Evolutionary conservation across 2,888 invertebrate genomes (phyloP), one percentile per base, ranked within the genome.

Genomic region (Brachylomia viminalis): DNA sequence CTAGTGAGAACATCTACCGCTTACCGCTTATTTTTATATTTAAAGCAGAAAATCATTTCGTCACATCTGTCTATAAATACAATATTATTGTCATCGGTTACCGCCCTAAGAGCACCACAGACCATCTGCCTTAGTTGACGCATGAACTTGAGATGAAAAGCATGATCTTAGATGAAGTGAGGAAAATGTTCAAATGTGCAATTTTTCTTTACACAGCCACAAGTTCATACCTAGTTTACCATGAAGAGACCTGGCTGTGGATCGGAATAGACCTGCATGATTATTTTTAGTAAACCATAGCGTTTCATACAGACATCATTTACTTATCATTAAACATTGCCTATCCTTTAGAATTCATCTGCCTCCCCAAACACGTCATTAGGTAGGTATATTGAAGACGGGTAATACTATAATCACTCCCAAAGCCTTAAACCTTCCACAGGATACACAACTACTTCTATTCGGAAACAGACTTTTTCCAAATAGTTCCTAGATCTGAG

Each of bases 401-500:
- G 54, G 13, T 6, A 20, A 6, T 64, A 45, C 52, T 52, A 23
- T 30, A 1, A 42, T 65, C 23, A 64, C 20, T 7, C n/a, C 15
- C 3, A 11, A 11, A 64, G 66, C 15, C 17, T 17, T 23, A 54
- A 17, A 17, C 27, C 27, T 45, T 74, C 27, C 27, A 52, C 17
- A 65, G 23, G 45, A 65, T 54, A 65, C 6, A 8, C n/a, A 27
- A 38, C 2, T 20, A 15, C 20, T n/a, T 2, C 0, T 23, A 33
- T 30, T 72, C 45, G 30, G 47, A 78, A 62, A 78, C 4, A 15
- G 45, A 30, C n/a, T 67, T 78, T 61, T 78, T 58, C 17, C 15
- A 42, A 81, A 73, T 69, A 15, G 13, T 59, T 59, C 71, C 68
- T 59, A 80, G 54, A 72, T 71, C 7, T 47, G 38, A 2, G 27